Base-by-base conservation (phyloP, 2,888 invertebrate species). In the Phyllotreta cruciferae region DNA sequence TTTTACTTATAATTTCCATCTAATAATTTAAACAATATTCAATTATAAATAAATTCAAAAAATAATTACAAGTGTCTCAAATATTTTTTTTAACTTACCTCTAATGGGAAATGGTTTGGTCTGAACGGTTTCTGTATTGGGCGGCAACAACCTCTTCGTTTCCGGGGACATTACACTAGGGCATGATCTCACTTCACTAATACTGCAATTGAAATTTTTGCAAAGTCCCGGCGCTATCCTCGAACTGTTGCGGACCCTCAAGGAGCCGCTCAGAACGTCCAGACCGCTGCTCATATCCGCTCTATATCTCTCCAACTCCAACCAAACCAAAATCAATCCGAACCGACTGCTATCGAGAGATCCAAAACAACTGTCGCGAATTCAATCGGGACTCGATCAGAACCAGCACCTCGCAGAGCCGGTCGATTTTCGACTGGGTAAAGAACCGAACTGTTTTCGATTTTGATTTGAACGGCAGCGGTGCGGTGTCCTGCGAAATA, bases 51-150 rank as follows among this genome's bases (percentile, higher is more conserved):
- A n/a, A n/a, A n/a, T n/a, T n/a, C n/a, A n/a, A n/a, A n/a, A n/a
- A n/a, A n/a, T n/a, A 24, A 24, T 24, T 24, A 24, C 24, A 24
- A 4, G 24, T 24, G 24, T 24, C 24, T 24, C 2, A 24, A n/a
- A n/a, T n/a, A 24, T 24, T 24, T 24, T 24, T 36, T 8, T 53
- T 14, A 50, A 73, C 81, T 82, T 83, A 92, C 92, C 91, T 85
- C 93, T 86, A 71, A 93, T 90, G 36, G 93, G 93, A 82, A 93
- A 93, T 64, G 93, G 93, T 83, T 93, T 93, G 45, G 93, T 93
- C 86, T 92, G 91, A 56, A 93, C 91, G 49, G 93, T 93, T 78
- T 92, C 93, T 64, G 91, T 88, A 7, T 90, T 91, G 55, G 92
- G 92, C 64, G 92, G 91, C 77, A 90, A 79, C 68, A 90, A 84